Base-by-base conservation (phyloP, 1,140 invertebrate species). In the Penaeus chinensis region DNA sequence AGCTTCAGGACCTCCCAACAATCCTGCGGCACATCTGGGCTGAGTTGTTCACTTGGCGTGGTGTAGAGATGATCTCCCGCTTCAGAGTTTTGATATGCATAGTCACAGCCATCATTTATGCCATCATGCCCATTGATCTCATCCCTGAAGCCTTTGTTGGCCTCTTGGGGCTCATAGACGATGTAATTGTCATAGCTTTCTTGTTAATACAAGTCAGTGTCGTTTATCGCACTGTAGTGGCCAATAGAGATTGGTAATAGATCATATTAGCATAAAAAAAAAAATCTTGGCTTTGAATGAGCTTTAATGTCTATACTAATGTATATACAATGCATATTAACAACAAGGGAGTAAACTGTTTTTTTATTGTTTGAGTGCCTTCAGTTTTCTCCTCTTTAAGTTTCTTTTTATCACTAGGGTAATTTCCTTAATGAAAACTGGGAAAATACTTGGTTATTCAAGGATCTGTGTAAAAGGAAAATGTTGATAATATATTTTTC, bases 11-110 rank as follows among this genome's bases (percentile, higher is more conserved):
- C 61, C 84, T 90, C 13, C 89, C 87, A 37, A 90, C 87, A 8
- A 82, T 90, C 63, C 74, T 90, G n/a, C 89, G 89, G 18, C 89
- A 90, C 77, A 85, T 90, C 27, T 90, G 89, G 89, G 87, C 84
- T 4, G 89, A 90, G 47, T 37, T 90, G 3, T 90, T 90, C 84
- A 84, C 89, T 4, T 90, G 89, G 87, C 77, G 88, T 18, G 89
- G 89, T 20, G 61, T 90, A 11, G 74, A 86, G 54, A 82, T 90
- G 65, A n/a, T 89, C 16, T 90, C 85, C 69, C 89, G 87, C 27
- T 74, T 90, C 8, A 66, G 89, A 18, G 77, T 90, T 37, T 24
- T 83, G 10, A 60, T 90, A n/a, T 90, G 84, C 54, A 27, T 90
- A 24, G 19, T 86, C 11, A 85, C 79, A 65, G 89, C 84, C 19